Base-by-base conservation (phyloP, 2,113 vertebrate species). In the Picathartes gymnocephalus region DNA sequence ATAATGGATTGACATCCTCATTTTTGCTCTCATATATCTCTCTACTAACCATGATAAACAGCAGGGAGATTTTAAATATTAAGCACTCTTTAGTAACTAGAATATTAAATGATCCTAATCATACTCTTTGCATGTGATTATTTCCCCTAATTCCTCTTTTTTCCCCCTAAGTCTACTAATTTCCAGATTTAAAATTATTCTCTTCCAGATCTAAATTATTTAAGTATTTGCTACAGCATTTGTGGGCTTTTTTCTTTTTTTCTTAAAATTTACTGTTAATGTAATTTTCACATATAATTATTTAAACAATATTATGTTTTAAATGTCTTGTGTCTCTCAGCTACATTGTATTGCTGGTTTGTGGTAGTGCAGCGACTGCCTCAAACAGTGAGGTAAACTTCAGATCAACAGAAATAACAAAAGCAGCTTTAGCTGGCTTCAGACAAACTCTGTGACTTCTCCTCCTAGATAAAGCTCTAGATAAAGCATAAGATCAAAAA, bases 31-130 rank as follows among this genome's bases (percentile, higher is more conserved):
- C 45, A 40, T 78, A 81, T 6, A 2, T 88, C 47, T 91, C 73
- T 71, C 65, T 85, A 64, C 64, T 86, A 81, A 47, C 82, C 37
- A 56, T 95, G 88, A 95, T 85, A 93, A 93, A 95, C 89, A 95
- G 64, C 44, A 78, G 72, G 72, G 53, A 89, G 64, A 88, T 89
- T 94, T 96, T 87, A 95, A 97, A 93, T 95, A 92, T 94, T 95
- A 93, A 95, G 86, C n/a, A 93, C 51, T 81, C 86, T 76, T 92
- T 79, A 92, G 65, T 95, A 88, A 93, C 64, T 84, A 73, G 83
- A 94, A 88, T 95, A 94, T 91, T 89, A 91, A 91, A 88, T 86
- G 5, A 88, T 88, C 80, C 51, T 91, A 92, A 90, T 95, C 56
- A 71, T 88, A 51, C 31, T 56, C 53, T 92, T 83, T 91, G 45